These are phyloP conservation scores for Triplophysa siluroides DNA, from an alignment of 2,113 vertebrate species.

Conservation along the genomic window DNA sequence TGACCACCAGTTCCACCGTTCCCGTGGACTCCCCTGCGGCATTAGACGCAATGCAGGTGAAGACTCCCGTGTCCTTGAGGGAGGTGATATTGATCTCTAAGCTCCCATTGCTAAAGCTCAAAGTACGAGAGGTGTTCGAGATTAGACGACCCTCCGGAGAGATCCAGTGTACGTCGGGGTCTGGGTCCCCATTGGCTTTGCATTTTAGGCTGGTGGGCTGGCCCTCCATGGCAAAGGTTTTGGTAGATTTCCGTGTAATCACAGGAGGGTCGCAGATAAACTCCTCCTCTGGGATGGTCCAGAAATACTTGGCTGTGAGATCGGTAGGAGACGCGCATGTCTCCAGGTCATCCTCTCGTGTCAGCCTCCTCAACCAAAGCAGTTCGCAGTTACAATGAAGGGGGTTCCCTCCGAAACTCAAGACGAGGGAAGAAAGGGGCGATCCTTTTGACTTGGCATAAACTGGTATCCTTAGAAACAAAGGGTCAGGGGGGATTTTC, in stretches of 20 bases:
- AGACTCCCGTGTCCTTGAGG: conserved; percentile 78
- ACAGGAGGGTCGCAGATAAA: conserved; percentile 95
- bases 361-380: conserved; percentile 88
- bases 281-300: conserved; percentile 93
- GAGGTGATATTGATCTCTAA: conserved; percentile 82
- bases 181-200: conserved; percentile 91
- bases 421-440: conserved; percentile 80
- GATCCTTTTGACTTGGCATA: conserved; percentile 88
- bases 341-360: conserved; percentile 89
- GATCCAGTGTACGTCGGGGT: conserved; percentile 92
- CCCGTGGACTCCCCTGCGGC: conserved; percentile 91
- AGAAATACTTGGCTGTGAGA: conserved; percentile 90
- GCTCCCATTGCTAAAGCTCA: conserved; percentile 87
- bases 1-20: conserved; percentile 81
- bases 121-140: conserved; percentile 82
- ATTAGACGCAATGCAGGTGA: conserved; percentile 94
- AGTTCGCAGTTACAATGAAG: conserved; percentile 95
- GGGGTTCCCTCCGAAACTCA: conserved; percentile 92
- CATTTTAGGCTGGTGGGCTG: conserved; percentile 85
- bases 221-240: conserved; percentile 73
- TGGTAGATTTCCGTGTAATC: conserved; percentile 84
- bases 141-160: conserved; percentile 87
- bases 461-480: conserved; percentile 89
- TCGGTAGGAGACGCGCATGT: conserved; percentile 89
- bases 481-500: conserved; percentile 91